Evolutionary conservation across 2,113 vertebrate genomes (phyloP), one percentile per base, ranked within the genome.

Genomic region (Hymenochirus boettgeri): DNA sequence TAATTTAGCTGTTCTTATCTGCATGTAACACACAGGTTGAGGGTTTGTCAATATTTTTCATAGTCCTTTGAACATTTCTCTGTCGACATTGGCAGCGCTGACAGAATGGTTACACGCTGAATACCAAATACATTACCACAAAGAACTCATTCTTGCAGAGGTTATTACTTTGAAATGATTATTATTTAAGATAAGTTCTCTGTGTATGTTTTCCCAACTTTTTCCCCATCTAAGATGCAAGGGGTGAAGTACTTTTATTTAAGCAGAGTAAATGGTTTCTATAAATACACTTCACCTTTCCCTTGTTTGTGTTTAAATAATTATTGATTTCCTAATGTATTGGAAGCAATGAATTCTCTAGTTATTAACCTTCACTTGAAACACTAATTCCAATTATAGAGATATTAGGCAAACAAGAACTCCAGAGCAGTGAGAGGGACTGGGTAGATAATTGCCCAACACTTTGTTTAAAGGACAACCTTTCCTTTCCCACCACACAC

Each of bases 1-100:
- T 71, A 78, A 82, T 82, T 85, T 82, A 75, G 55, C 59, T 77
- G 55, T 77, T 75, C 78, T 85, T 85, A 83, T 86, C 82, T 83
- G 69, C 61, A 71, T 78, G 75, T 70, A 73, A 79, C 83, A 77
- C 70, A 76, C 71, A 74, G 79, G 74, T 73, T 79, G 73, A 83
- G 67, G 59, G 64, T 76, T 82, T 86, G 81, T 84, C 82, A 86
- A 77, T 86, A 86, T 84, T 83, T 67, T 74, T 72, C 72, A 69
- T 58, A 69, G 42, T 78, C 69, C 76, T 87, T 84, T 79, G 80
- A 86, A 83, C 66, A 65, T 77, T 79, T 85, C 74, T 86, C 83
- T 74, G 71, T 80, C 74, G 80, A 74, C 72, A 73, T 59, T 80
- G 75, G 71, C 80, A 83, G 75, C 73, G 78, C 66, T 79, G 75